phyloP scores from a whole-genome alignment of 2,113 vertebrate species.

The Hydropotes inermis region DNA sequence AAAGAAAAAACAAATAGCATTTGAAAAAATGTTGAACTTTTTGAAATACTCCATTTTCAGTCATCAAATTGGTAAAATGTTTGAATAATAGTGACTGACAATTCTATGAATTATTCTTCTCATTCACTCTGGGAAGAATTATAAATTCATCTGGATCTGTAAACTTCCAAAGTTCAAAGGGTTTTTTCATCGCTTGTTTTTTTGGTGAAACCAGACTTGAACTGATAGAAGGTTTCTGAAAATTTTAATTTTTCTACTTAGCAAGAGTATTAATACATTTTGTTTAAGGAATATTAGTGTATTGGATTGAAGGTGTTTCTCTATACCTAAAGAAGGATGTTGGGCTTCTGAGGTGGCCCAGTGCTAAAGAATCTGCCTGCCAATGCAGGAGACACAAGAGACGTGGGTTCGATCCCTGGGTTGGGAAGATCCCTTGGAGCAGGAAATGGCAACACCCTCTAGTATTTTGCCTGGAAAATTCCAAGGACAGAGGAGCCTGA shows the following conservation, averaged over 20 bases:
- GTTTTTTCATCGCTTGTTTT: neutral
- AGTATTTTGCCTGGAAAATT: neutral
- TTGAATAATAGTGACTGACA: neutral
- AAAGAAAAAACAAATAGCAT: neutral
- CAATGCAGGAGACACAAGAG: neutral
- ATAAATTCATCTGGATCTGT: neutral
- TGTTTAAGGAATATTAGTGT: neutral
- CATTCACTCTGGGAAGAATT: neutral
- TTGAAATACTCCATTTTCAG: neutral
- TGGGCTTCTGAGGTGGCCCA: neutral
- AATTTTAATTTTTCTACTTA: neutral
- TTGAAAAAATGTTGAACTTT: neutral
- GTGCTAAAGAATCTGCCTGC: neutral
- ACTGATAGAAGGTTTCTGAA: neutral
- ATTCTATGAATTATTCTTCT: neutral
- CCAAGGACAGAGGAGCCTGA: neutral
- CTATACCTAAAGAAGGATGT: neutral
- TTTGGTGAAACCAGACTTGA: neutral
- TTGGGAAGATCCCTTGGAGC: neutral
- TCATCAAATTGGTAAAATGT: neutral
- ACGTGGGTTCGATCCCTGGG: neutral
- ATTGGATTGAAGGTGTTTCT: neutral
- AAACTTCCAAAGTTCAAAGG: neutral
- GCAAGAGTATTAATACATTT: neutral
- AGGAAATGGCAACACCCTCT: neutral